Evolutionary conservation across 2,113 vertebrate genomes (phyloP).

Genomic region (Aythya baeri): DNA sequence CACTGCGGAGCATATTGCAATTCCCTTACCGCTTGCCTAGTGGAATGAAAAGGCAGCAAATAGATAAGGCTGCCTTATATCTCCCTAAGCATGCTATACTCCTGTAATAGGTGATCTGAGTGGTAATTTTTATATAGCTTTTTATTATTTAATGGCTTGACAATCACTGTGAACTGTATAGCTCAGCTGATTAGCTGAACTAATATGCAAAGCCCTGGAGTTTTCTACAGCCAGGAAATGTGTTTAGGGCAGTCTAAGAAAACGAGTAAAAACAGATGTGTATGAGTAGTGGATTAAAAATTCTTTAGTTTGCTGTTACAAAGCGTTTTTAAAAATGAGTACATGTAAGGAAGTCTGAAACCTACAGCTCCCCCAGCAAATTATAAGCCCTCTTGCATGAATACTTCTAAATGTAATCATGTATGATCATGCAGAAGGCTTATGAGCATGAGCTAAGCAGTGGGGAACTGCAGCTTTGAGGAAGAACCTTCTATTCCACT

Average conservation of each 20-base stretch:
- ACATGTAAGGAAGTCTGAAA: neutral
- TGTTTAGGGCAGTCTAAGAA: neutral
- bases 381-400: neutral
- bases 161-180: neutral
- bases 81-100: neutral
- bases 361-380: neutral
- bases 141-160: conserved; percentile 11
- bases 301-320: neutral
- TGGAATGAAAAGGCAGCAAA: neutral
- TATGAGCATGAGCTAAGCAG: neutral
- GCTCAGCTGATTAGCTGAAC: neutral
- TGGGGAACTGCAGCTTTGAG: neutral
- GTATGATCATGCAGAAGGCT: neutral
- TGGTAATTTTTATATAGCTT: neutral
- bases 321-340: neutral
- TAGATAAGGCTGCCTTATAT: neutral
- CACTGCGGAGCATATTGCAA: neutral
- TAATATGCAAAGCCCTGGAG: neutral
- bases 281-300: neutral
- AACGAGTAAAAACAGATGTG: neutral
- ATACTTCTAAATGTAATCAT: accelerated
- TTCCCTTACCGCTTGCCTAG: neutral
- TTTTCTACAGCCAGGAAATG: neutral
- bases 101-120: neutral
- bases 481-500: neutral